phyloP scores from a whole-genome alignment of 2,888 invertebrate genomes.

The Cephus runcator region DNA sequence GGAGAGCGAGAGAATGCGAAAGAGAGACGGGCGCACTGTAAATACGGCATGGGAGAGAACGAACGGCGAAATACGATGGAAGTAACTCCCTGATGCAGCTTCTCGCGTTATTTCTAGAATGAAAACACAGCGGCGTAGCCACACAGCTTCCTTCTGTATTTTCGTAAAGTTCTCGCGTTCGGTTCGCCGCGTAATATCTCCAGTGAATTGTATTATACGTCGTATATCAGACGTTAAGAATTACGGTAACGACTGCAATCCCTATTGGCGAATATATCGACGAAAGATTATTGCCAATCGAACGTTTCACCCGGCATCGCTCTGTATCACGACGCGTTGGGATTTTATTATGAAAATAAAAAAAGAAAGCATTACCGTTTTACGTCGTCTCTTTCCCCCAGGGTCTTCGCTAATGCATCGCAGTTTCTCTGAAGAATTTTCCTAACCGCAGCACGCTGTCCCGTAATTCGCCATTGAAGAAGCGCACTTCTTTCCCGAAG shows the following conservation, averaged over 20 bases:
- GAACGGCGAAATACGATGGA: background rate
- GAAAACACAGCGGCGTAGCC: background rate
- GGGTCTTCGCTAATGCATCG: background rate
- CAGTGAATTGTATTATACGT: background rate
- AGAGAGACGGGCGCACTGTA: background rate
- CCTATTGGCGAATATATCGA: background rate
- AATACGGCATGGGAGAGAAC: background rate
- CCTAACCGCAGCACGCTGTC: background rate
- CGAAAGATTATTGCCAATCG: background rate
- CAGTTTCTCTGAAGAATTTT: background rate
- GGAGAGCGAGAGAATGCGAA: background rate
- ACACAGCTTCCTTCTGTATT: background rate
- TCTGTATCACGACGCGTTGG: background rate
- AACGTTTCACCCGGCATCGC: background rate
- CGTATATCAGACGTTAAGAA: background rate
- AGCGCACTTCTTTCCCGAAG: background rate
- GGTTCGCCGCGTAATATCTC: background rate
- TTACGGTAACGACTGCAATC: background rate
- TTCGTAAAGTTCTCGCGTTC: background rate
- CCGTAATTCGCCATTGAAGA: background rate
- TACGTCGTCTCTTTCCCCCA: background rate
- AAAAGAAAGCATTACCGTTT: background rate
- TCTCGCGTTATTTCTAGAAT: background rate
- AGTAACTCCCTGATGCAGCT: background rate
- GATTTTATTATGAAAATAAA: background rate